Evolutionary conservation across 1,140 invertebrate genomes (phyloP).

Genomic region (Dufourea novaeangliae): DNA sequence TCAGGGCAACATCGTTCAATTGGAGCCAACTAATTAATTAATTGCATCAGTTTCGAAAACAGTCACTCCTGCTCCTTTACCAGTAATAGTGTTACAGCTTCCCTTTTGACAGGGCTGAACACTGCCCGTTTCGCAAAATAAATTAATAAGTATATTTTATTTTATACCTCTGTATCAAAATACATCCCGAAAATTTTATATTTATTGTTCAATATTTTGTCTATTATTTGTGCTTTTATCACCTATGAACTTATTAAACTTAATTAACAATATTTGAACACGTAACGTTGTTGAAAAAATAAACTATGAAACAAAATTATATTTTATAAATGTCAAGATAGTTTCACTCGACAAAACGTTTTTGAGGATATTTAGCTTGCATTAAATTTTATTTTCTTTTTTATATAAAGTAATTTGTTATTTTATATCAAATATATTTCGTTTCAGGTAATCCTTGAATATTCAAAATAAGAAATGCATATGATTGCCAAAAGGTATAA

Average conservation of each 20-base stretch:
- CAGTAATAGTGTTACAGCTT: too few species aligned
- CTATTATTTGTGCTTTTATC: background rate
- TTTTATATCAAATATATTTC: background rate
- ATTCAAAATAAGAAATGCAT: background rate
- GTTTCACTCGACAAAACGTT: background rate
- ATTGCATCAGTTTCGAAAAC: too few species aligned
- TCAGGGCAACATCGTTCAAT: too few species aligned
- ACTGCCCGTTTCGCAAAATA: too few species aligned
- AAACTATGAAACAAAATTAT: background rate
- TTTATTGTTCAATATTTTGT: too few species aligned
- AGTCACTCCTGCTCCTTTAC: too few species aligned
- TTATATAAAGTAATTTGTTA: background rate
- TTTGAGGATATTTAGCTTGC: too few species aligned
- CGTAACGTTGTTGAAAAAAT: background rate
- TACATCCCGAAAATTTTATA: too few species aligned
- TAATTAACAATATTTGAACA: background rate
- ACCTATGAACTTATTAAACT: background rate
- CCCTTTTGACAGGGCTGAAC: too few species aligned
- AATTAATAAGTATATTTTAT: too few species aligned
- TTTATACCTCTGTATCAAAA: too few species aligned
- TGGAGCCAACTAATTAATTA: too few species aligned
- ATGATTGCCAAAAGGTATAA: background rate
- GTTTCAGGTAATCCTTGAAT: conserved; percentile 23
- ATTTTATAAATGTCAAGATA: background rate
- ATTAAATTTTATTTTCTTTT: background rate